Conservation (phyloP, 2,797 vertebrate genomes). For the Florisuga fusca region DNA sequence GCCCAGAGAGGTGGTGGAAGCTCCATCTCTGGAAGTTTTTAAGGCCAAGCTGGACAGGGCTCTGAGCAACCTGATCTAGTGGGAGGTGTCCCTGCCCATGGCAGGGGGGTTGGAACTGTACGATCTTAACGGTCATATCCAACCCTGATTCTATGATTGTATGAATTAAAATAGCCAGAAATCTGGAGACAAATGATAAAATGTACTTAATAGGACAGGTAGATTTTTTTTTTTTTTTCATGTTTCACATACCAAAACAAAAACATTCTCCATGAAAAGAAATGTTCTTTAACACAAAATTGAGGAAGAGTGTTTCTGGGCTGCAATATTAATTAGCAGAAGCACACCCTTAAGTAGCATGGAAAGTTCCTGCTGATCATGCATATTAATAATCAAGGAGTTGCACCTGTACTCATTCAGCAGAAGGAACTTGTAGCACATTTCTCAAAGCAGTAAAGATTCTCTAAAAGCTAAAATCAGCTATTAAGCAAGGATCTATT, state of each 20-base stretch:
- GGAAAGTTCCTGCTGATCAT: not conserved
- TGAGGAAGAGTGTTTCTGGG: not conserved
- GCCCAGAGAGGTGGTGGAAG: no score
- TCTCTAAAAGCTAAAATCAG: not conserved
- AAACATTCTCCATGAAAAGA: not conserved
- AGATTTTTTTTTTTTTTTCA: not conserved
- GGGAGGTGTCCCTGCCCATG: no score
- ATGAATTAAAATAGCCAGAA: not conserved
- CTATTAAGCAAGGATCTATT: not conserved
- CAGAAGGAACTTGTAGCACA: not conserved
- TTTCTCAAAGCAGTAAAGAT: not conserved
- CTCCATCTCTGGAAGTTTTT: no score
- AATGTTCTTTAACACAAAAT: not conserved
- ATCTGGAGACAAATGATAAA: not conserved
- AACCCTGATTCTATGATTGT: no score
- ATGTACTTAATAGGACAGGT: not conserved
- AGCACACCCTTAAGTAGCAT: not conserved
- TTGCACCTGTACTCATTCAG: conserved; percentile 15
- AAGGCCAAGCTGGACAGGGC: no score
- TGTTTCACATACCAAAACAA: not conserved
- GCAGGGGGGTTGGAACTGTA: no score
- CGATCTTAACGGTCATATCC: no score
- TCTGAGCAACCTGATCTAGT: no score
- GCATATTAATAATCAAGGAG: conserved; percentile 39
- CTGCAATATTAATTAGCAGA: not conserved